Evolutionary conservation across 2,888 invertebrate genomes (phyloP).

Genomic region (Lamellibrachia satsuma): DNA sequence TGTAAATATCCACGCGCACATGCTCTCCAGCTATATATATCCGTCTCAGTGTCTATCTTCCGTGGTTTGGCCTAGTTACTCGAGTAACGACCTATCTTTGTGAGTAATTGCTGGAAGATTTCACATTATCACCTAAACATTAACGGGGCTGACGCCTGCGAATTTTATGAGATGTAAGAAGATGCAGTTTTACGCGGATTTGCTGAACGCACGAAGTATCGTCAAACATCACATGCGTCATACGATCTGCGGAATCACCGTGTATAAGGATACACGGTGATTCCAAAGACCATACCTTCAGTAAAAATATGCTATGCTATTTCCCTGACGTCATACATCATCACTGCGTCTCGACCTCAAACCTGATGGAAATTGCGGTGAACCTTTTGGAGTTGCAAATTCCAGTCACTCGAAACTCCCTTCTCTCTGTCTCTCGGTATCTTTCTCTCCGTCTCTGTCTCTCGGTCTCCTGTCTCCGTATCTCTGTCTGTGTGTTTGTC

Average conservation of each 20-base stretch:
- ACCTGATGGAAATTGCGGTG: neutral
- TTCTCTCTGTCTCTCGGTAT: no score
- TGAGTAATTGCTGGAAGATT: neutral
- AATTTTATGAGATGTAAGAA: neutral
- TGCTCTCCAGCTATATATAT: neutral
- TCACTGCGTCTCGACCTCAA: neutral
- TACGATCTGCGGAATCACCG: neutral
- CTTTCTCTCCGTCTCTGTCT: no score
- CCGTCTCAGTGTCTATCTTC: neutral
- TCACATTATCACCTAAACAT: neutral
- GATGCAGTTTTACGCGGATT: neutral
- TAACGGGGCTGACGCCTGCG: neutral
- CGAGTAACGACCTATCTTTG: neutral
- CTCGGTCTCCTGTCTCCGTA: no score
- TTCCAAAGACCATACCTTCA: no score
- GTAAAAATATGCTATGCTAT: neutral
- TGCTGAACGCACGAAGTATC: neutral
- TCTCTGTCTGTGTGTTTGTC: no score
- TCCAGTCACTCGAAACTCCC: no score
- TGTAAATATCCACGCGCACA: neutral
- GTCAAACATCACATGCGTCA: neutral
- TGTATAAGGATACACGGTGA: no score
- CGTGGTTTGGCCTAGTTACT: neutral
- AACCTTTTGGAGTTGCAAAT: no score
- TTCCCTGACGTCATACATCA: neutral